Evolutionary conservation across 2,888 invertebrate genomes (phyloP), one percentile per base, ranked within the genome.

Genomic region (Cataglyphis albicans): DNA sequence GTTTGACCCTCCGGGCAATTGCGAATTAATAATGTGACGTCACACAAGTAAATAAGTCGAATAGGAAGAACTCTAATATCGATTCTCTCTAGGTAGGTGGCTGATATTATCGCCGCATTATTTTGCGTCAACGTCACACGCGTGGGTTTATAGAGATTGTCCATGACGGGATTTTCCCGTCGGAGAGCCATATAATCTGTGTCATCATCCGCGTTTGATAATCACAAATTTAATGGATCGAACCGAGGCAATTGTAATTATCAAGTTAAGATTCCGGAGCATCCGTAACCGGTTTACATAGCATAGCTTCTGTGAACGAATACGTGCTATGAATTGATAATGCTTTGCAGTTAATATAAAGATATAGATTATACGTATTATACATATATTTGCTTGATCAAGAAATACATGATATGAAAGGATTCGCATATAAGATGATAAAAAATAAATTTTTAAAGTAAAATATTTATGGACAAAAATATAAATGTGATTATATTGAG

Each of bases 11-110:
- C 21, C 38, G 5, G 12, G 38, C 29, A 70, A 76, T 57, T 76
- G 38, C 29, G 4, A 72, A 72, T 72, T 55, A 15, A 73, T 57
- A 15, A 41, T 57, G 21, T 73, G 32, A 80, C 25, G 12, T 75
- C 41, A 70, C 41, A 57, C 32, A 59, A 80, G 44, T 29, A 78
- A 57, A 75, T 73, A 59, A 80, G 18, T 59, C 12, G 44, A 64
- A 80, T 35, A 76, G 41, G 15, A 32, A 73, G 15, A 59, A 21
- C n/a, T 73, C 3, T 73, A 48, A 73, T 73, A 12, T 21, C 35
- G n/a, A 57, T 72, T 73, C 48, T 52, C n/a, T n/a, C 44, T 44
- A 74, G 41, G 35, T 44, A 74, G 41, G 35, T 78, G 55, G 35
- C 5, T 18, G 72, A 57, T 78, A 38, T n/a, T 32, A 59, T 78